These are phyloP conservation scores for Spondyliosoma cantharus DNA, from an alignment of 2,797 vertebrate species.

Conservation along the genomic window DNA sequence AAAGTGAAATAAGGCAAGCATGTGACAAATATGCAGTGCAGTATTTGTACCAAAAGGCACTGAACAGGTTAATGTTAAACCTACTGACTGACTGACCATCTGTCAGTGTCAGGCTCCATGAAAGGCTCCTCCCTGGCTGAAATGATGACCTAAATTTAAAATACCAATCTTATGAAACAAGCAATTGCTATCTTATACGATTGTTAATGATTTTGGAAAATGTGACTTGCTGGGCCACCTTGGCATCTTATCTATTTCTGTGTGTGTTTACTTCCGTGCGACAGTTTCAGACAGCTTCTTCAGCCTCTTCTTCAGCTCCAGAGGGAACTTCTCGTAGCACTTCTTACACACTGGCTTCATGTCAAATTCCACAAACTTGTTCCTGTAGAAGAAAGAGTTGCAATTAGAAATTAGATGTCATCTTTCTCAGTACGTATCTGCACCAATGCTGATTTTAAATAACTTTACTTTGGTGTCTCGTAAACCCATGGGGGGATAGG, in stretches of 20 bases:
- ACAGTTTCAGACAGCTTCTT: constrained; percentile 97
- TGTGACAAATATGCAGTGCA: constrained; percentile 53
- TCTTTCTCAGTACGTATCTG: not conserved
- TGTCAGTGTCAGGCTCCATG: constrained; percentile 28
- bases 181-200: constrained; percentile 26
- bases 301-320: constrained; percentile 99
- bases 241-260: not conserved
- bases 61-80: constrained; percentile 29
- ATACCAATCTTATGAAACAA: constrained; percentile 29
- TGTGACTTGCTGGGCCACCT: constrained; percentile 6
- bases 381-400: constrained; percentile 81
- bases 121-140: constrained; percentile 29
- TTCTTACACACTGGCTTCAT: constrained; percentile 99
- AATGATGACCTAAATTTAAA: constrained; percentile 28
- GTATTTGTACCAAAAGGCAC: constrained; percentile 59
- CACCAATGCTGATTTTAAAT: not conserved
- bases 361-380: constrained; percentile 99
- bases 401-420: not conserved
- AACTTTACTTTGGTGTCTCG: no score
- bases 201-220: constrained; percentile 33
- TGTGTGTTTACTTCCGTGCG: constrained; percentile 88
- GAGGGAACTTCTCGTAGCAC: constrained; percentile 98
- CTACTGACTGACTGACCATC: constrained; percentile 17
- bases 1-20: constrained; percentile 61
- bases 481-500: no score